Evolutionary conservation across 1,140 invertebrate species (phyloP).

Genomic region (Helicoverpa armigera): DNA sequence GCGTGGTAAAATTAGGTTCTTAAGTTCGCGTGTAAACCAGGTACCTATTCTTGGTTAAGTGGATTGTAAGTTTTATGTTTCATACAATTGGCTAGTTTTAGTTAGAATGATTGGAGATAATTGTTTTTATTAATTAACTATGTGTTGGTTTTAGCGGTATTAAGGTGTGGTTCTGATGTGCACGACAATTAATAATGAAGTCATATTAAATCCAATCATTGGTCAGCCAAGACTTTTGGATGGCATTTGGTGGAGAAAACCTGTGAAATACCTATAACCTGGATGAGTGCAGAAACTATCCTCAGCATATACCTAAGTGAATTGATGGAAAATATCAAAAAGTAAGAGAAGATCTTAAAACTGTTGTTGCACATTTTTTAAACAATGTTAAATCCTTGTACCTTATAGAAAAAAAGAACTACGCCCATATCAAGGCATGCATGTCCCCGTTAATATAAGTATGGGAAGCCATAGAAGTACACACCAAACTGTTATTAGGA

Average conservation of each 20-base stretch:
- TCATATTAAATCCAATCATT: not conserved
- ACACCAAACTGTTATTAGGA: conserved; percentile 9
- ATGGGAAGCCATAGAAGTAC: not conserved
- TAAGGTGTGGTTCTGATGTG: conserved; percentile 7
- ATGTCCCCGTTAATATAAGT: not conserved
- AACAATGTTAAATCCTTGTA: too few species aligned
- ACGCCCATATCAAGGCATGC: not conserved
- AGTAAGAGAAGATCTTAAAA: too few species aligned
- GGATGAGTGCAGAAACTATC: too few species aligned
- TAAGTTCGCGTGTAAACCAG: conserved; percentile 48
- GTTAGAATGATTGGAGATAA: conserved; percentile 29
- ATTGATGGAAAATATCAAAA: too few species aligned
- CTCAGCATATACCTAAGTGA: too few species aligned
- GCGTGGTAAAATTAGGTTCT: conserved; percentile 42
- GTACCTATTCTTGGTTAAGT: conserved; percentile 43
- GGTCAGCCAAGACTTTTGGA: too few species aligned
- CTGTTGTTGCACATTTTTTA: too few species aligned
- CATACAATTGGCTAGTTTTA: conserved; percentile 30
- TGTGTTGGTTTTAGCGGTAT: not conserved
- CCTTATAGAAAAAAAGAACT: not conserved
- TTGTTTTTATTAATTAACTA: conserved; percentile 35
- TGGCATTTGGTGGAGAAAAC: too few species aligned
- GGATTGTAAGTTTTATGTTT: conserved; percentile 37
- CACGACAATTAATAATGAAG: not conserved
- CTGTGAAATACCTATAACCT: too few species aligned